Percentiles rank a stretch among this genome's conserved stretches.
phyloP scores from a whole-genome alignment of 2,888 invertebrate species.

The Cistogaster globosa region DNA sequence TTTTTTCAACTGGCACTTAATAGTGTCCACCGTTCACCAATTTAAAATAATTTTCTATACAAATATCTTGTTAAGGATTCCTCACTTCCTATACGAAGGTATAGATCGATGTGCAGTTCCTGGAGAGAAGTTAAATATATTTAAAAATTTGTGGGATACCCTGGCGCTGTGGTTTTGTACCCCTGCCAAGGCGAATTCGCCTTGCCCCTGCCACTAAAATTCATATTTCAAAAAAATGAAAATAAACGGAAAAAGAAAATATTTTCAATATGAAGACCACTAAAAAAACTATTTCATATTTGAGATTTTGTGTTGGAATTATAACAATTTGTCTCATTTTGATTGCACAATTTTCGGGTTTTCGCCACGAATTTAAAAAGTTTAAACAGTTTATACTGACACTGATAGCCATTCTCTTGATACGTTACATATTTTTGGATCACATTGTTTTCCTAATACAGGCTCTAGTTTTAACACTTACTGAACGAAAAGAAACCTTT shows the following conservation, averaged over 20 bases:
- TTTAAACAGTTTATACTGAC: conserved; percentile 74
- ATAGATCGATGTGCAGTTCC: no score
- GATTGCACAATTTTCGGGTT: conserved; percentile 70
- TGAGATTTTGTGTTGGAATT: conserved; percentile 28
- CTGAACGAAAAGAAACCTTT: neutral
- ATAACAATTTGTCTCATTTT: conserved; percentile 21
- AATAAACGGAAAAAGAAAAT: neutral
- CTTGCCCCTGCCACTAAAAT: no score
- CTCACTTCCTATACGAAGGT: no score
- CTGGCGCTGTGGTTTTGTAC: no score
- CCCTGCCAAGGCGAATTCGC: no score
- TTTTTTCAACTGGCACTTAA: no score
- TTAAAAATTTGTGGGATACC: no score
- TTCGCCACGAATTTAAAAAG: conserved; percentile 73
- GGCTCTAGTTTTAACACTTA: conserved; percentile 58
- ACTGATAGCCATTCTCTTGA: conserved; percentile 68
- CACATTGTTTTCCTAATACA: conserved; percentile 72
- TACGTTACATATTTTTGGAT: conserved; percentile 75
- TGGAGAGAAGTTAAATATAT: no score
- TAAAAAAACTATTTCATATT: conserved; percentile 7
- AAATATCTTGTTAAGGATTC: no score
- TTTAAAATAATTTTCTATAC: no score
- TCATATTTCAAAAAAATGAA: no score
- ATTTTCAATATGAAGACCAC: conserved; percentile 27
- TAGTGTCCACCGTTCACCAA: no score